Conservation (phyloP, 2,113 vertebrate species). For the Phaethornis superciliosus region DNA sequence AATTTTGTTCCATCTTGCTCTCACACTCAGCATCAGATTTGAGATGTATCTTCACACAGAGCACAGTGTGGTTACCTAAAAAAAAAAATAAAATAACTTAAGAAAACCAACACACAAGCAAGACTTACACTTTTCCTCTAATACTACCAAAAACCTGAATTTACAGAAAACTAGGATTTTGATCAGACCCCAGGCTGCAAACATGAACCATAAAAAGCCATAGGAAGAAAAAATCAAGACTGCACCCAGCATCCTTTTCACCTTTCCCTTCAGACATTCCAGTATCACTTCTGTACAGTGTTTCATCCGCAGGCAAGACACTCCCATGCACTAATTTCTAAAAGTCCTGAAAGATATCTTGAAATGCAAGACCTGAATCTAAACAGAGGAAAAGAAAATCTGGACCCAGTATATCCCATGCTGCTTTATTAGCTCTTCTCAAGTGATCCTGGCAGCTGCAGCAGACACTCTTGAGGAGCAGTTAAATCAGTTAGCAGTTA, state of each 20-base stretch:
- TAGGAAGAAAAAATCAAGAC: background rate
- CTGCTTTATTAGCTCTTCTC: background rate
- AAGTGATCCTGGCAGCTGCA: background rate
- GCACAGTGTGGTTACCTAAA: background rate
- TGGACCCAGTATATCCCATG: fast-evolving
- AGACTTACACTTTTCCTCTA: background rate
- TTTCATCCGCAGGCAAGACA: background rate
- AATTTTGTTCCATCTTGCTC: background rate
- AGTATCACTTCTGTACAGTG: background rate
- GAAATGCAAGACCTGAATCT: background rate
- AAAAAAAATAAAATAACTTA: background rate
- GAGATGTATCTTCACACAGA: background rate
- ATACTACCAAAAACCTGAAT: fast-evolving
- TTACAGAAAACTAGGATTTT: background rate
- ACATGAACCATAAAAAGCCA: background rate
- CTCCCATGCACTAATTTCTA: background rate
- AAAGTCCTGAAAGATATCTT: background rate
- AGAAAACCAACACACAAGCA: background rate
- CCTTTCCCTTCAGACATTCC: background rate
- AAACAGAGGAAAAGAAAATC: background rate
- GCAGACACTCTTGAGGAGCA: background rate
- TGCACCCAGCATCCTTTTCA: background rate
- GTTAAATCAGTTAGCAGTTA: too few species aligned
- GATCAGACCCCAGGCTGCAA: background rate
- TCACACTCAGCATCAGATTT: background rate